These are phyloP conservation scores for Drosophila aff. DNA, from an alignment of 1,140 invertebrate genomes.

Conservation along the genomic window DNA sequence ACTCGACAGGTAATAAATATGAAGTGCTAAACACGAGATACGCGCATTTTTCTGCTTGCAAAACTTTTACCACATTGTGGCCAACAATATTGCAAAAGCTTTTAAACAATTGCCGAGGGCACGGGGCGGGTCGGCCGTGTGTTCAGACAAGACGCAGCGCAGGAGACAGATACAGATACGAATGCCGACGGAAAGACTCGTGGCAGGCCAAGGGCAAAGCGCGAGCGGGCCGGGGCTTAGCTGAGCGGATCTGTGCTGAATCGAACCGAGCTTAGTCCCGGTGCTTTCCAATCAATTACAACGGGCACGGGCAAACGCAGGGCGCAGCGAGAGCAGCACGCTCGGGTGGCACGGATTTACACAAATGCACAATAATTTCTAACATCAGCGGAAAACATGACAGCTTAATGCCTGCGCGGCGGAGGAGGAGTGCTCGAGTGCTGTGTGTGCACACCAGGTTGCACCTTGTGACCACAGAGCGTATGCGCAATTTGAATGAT, in stretches of 20 bases:
- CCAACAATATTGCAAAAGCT: slow-evolving; percentile 70
- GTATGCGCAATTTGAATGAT: slow-evolving; percentile 82
- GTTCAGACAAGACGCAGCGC: slow-evolving; percentile 7
- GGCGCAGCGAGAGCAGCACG: slow-evolving; percentile 54
- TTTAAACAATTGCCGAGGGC: slow-evolving; percentile 72
- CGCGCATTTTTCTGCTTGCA: slow-evolving; percentile 73
- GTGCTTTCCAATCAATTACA: slow-evolving; percentile 79
- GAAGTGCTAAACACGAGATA: slow-evolving; percentile 81
- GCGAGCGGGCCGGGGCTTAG: slow-evolving; percentile 2
- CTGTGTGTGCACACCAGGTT: slow-evolving; percentile 28
- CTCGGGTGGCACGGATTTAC: slow-evolving; percentile 72
- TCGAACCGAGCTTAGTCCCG: slow-evolving; percentile 17
- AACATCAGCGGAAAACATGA: slow-evolving; percentile 64
- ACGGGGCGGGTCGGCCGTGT: slow-evolving; percentile 10
- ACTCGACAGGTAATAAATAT: slow-evolving; percentile 83
- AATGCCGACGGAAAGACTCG: slow-evolving; percentile 1
- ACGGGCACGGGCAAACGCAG: slow-evolving; percentile 38
- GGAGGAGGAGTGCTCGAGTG: slow-evolving; percentile 2
- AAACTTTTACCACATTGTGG: slow-evolving; percentile 70
- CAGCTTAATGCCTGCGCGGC: slow-evolving; percentile 63
- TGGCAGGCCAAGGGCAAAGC: slow-evolving; percentile 31
- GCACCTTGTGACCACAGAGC: slow-evolving; percentile 61
- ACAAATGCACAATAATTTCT: slow-evolving; percentile 82
- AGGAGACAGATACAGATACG: slow-evolving; percentile 17
- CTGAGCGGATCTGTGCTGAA: slow-evolving; percentile 5